Conservation (phyloP, 2,888 invertebrate species). For the Anoncus sp. region DNA sequence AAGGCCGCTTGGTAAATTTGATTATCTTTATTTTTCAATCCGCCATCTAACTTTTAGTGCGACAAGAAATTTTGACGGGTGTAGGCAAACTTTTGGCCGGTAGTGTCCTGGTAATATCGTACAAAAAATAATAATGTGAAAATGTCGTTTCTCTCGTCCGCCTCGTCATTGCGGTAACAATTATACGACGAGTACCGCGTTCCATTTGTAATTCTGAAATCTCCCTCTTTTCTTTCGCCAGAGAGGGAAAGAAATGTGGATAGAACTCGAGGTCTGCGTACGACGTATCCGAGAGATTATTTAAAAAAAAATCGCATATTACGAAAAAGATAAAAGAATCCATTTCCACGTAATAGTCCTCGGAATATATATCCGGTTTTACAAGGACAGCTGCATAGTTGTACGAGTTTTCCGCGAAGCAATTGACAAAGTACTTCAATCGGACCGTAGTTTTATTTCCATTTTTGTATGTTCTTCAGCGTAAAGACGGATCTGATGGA, state of each 20-base stretch:
- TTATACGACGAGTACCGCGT: constrained; percentile 4
- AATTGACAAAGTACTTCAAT: constrained; percentile 6
- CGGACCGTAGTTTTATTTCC: constrained; percentile 17
- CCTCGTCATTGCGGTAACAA: constrained; percentile 14
- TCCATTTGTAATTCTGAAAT: constrained; percentile 30
- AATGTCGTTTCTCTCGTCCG: constrained; percentile 12
- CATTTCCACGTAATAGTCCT: background rate
- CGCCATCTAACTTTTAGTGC: too few species aligned
- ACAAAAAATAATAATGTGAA: background rate
- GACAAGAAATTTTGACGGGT: too few species aligned
- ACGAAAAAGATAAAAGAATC: constrained; percentile 1
- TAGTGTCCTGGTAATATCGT: background rate
- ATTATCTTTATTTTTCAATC: too few species aligned
- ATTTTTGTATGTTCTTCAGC: constrained; percentile 72
- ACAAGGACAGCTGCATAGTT: background rate
- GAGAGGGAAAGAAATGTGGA: background rate
- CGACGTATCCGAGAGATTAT: constrained; percentile 8
- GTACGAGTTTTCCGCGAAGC: background rate
- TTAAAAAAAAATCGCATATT: constrained; percentile 1
- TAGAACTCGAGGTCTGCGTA: background rate
- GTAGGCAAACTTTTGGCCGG: too few species aligned
- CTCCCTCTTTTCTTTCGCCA: background rate
- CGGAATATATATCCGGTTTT: background rate
- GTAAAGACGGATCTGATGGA: constrained; percentile 84
- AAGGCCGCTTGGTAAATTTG: too few species aligned